Evolutionary conservation across 2,888 invertebrate species (phyloP), one percentile per base, ranked within the genome.

Genomic region (Tethea ocularis): DNA sequence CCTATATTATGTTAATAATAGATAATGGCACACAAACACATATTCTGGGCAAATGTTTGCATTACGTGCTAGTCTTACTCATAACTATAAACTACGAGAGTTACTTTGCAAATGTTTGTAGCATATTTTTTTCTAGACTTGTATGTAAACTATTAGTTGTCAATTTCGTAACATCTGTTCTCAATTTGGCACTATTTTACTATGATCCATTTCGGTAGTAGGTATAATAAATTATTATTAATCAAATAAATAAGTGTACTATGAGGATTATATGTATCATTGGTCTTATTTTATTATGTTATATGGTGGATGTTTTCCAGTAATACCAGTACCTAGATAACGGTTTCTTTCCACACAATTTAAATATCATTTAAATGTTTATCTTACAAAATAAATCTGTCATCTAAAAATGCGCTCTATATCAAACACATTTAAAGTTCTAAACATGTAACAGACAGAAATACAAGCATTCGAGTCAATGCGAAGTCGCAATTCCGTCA

Each of bases 401-500:
- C n/a, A 23, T 52, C 26, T 6, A 52, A 52, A 52, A 52, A 26
- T 17, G 29, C 29, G 20, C 23, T 22, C 38, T 6, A 41, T 17
- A 15, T 24, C 24, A n/a, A n/a, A 38, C 11, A 13, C 22, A 17
- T 41, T 26, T 22, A 20, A 46, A 46, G 38, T 38, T n/a, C 38
- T 38, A n/a, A 38, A 38, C n/a, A 38, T 38, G n/a, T 6, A n/a
- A 38, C n/a, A 38, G 6, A 46, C 46, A 46, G 20, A 17, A 46
- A 46, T 46, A 68, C 64, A 65, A 64, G 62, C 61, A 61, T 56
- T 57, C 59, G 62, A 59, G 64, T 71, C 66, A 71, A 64, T 69
- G 68, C 64, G 57, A 68, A 74, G 68, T 77, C 70, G 77, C 71
- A 77, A 72, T 75, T 71, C 75, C 67, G 74, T 72, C 59, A 51